A percentile compares a stretch with the other conserved stretches of the same genome.
Conservation (phyloP, 2,888 invertebrate species). For the Sarcophaga variegata region DNA sequence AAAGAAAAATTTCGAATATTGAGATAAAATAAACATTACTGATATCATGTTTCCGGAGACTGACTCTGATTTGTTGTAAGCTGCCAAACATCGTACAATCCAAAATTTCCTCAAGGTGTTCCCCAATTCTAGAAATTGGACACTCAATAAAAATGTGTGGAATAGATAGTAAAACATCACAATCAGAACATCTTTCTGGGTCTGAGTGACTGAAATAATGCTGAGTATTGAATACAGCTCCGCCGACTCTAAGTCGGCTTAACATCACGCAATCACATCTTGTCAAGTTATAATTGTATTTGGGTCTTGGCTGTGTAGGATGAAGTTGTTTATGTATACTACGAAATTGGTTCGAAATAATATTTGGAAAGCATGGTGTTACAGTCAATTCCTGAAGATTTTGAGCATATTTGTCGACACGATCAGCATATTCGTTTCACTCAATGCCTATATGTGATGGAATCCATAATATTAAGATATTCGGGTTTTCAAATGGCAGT, state of each 20-base stretch:
- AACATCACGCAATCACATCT: neutral
- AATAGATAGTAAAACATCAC: neutral
- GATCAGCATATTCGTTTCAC: neutral
- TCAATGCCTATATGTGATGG: slow-evolving; percentile 3
- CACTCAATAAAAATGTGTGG: slow-evolving; percentile 1
- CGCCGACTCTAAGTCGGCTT: no score
- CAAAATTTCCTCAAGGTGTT: neutral
- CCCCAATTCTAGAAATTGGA: neutral
- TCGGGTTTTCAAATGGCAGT: no score
- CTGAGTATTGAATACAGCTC: no score
- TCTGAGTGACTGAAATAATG: no score
- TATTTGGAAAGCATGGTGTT: no score
- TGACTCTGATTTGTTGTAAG: neutral
- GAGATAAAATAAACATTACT: neutral
- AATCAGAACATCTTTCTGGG: no score
- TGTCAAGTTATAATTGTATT: neutral
- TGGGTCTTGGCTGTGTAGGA: neutral
- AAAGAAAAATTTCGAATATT: neutral
- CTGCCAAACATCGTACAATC: neutral
- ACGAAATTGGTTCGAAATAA: no score
- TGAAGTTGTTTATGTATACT: neutral
- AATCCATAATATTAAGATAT: slow-evolving; percentile 10
- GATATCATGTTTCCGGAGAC: neutral
- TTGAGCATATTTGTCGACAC: no score
- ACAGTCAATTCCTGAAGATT: no score